Evolutionary conservation across 2,113 vertebrate genomes (phyloP).

Genomic region (Jaculus jaculus): DNA sequence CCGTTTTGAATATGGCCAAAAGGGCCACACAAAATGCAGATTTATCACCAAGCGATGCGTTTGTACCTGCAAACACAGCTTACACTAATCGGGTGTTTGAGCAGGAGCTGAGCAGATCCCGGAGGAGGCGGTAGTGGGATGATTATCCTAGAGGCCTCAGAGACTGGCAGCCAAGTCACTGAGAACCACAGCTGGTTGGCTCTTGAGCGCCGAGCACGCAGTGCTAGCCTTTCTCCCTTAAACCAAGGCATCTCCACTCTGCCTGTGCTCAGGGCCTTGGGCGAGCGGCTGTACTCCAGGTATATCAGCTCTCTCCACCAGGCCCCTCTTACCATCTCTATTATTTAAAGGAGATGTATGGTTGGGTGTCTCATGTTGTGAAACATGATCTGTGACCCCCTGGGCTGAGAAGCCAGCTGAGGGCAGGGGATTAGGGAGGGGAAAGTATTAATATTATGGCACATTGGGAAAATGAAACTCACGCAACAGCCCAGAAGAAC

Average conservation of each 20-base stretch:
- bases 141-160: conserved; percentile 52
- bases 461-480: conserved; percentile 81
- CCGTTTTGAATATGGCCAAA: conserved; percentile 24
- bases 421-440: conserved; percentile 62
- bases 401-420: conserved; percentile 87
- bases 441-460: conserved; percentile 95
- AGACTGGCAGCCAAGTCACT: conserved; percentile 59
- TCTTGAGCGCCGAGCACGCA: conserved; percentile 40
- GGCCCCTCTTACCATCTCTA: conserved; percentile 91
- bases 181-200: conserved; percentile 53
- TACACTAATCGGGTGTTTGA: conserved; percentile 56
- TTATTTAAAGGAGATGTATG: conserved; percentile 99
- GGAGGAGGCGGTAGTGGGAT: conserved; percentile 20
- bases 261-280: conserved; percentile 76
- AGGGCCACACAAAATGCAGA: conserved; percentile 62
- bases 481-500: conserved; percentile 80
- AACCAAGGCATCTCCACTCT: conserved; percentile 26
- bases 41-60: conserved; percentile 47
- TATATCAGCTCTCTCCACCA: conserved; percentile 94
- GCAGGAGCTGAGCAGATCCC: background rate
- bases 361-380: conserved; percentile 91
- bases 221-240: conserved; percentile 41
- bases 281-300: conserved; percentile 82
- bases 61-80: conserved; percentile 54
- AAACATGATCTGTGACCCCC: conserved; percentile 93